Conservation (phyloP, 2,888 invertebrate genomes). For the Arrhopalites spinosus region DNA sequence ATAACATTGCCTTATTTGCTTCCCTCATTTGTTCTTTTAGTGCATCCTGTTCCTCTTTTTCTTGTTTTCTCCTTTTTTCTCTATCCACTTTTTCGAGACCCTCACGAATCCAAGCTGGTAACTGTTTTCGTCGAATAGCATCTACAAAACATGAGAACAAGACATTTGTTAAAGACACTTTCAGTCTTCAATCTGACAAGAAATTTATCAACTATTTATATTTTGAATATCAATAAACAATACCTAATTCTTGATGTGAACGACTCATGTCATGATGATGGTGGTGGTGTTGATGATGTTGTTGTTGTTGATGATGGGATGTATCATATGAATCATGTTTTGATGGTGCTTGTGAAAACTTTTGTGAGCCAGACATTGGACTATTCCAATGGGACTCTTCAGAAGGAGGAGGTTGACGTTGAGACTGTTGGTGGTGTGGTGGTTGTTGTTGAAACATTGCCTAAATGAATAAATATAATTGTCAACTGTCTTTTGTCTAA, state of each 20-base stretch:
- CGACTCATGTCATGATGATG: constrained; percentile 12
- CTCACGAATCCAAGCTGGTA: constrained; percentile 98
- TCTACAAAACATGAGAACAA: constrained; percentile 64
- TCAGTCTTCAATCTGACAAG: neutral
- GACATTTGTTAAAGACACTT: neutral
- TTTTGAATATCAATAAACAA: neutral
- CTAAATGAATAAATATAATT: neutral
- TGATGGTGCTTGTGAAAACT: neutral
- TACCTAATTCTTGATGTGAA: constrained; percentile 27
- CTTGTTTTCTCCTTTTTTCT: constrained; percentile 85
- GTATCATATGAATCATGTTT: neutral
- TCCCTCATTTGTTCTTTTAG: constrained; percentile 64
- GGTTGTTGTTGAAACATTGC: neutral
- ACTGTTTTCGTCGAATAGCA: constrained; percentile 82
- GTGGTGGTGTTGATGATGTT: constrained; percentile 12
- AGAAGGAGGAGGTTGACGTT: neutral
- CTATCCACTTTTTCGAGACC: constrained; percentile 97
- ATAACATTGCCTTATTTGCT: constrained; percentile 27
- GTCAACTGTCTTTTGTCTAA: neutral
- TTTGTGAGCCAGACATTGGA: neutral
- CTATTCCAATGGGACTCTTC: neutral
- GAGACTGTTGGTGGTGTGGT: neutral
- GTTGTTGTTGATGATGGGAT: neutral
- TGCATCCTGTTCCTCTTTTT: constrained; percentile 73
- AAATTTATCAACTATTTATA: neutral